Conservation (phyloP, 2,113 vertebrate genomes). For the Pollimyrus isidori region DNA sequence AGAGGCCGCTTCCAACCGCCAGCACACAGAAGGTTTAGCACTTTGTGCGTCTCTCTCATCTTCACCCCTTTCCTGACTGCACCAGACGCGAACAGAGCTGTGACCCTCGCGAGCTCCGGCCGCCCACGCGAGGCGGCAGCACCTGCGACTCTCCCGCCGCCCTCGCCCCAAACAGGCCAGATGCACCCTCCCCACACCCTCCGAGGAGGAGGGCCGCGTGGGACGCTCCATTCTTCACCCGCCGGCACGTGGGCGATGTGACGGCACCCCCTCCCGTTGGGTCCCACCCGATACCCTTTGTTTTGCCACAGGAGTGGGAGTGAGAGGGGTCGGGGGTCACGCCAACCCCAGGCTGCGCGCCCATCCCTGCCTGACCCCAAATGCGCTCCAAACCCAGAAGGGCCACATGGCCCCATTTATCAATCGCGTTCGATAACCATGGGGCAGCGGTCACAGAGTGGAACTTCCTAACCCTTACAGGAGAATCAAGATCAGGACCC, state of each 20-base stretch:
- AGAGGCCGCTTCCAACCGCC: neutral
- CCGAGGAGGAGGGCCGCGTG: neutral
- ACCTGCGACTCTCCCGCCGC: neutral
- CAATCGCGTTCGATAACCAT: neutral
- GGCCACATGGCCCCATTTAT: neutral
- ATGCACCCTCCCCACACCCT: neutral
- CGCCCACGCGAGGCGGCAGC: neutral
- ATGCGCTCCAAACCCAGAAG: conserved; percentile 26
- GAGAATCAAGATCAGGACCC: neutral
- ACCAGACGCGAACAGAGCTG: neutral
- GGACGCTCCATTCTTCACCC: conserved; percentile 46
- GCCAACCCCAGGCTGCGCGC: conserved; percentile 40
- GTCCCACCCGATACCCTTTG: conserved; percentile 51
- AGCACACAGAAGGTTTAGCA: neutral
- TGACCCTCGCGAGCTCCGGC: neutral
- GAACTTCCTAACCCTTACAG: neutral
- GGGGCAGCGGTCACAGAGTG: neutral
- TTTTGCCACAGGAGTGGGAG: conserved; percentile 58
- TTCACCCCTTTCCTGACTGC: neutral
- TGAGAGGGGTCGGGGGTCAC: conserved; percentile 62
- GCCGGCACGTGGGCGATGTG: conserved; percentile 58
- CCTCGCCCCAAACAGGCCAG: neutral
- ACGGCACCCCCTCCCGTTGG: conserved; percentile 41
- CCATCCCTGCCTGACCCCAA: conserved; percentile 40
- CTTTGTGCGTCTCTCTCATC: neutral